A percentile compares a stretch with the other conserved stretches of the same genome.
These are phyloP conservation scores for Phodopus roborovskii DNA, from an alignment of 2,113 vertebrate genomes.

Conservation along the genomic window DNA sequence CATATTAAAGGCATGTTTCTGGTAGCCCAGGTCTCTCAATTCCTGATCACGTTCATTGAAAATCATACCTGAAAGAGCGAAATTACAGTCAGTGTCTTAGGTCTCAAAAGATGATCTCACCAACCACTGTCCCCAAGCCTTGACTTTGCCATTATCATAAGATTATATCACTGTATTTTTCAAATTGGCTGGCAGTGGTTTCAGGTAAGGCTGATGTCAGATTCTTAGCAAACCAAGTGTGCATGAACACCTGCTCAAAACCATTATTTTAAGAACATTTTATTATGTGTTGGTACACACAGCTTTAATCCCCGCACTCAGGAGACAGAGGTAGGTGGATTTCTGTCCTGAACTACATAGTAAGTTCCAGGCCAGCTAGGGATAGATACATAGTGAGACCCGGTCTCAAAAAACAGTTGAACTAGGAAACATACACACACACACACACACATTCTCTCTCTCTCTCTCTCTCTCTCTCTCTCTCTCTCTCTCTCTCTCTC, in stretches of 20 bases:
- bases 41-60: slow-evolving; percentile 95
- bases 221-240: background rate
- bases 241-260: background rate
- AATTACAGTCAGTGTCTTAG: background rate
- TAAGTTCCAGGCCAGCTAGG: background rate
- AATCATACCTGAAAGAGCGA: slow-evolving; percentile 93
- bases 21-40: slow-evolving; percentile 94
- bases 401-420: background rate
- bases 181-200: background rate
- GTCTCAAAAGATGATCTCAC: background rate
- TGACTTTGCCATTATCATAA: background rate
- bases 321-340: background rate
- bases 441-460: no score
- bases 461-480: no score
- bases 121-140: background rate
- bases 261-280: background rate
- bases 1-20: slow-evolving; percentile 97
- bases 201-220: background rate
- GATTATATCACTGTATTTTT: background rate
- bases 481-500: no score
- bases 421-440: no score
- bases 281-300: background rate
- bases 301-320: background rate
- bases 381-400: background rate
- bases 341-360: background rate